Conservation (phyloP, 2,888 invertebrate genomes). For the Adineta ricciae region DNA sequence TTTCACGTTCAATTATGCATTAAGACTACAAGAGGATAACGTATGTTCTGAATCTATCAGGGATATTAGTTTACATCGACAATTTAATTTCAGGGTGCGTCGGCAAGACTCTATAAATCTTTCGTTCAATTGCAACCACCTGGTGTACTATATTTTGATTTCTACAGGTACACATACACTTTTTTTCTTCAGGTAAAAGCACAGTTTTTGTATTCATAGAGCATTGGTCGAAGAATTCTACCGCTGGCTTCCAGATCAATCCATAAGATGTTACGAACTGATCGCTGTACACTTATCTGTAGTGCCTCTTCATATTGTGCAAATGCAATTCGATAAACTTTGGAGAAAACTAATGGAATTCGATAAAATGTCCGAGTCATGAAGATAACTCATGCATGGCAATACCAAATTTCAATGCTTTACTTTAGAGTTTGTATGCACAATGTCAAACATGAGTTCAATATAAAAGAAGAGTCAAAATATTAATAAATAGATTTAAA, state of each 20-base stretch:
- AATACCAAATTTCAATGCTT: too few relatives aligned
- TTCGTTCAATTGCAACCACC: neutral
- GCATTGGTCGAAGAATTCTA: neutral
- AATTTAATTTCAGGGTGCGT: neutral
- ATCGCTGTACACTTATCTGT: neutral
- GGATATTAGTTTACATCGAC: too few relatives aligned
- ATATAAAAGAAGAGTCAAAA: neutral
- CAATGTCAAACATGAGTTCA: neutral
- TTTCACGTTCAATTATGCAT: slow-evolving; percentile 6
- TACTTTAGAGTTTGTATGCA: neutral
- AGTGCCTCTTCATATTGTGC: neutral
- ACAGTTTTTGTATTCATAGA: neutral
- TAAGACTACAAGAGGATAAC: neutral
- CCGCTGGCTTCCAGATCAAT: neutral
- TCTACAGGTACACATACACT: neutral
- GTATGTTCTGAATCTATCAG: neutral
- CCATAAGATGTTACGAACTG: neutral
- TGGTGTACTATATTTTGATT: neutral
- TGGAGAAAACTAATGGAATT: neutral
- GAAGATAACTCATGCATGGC: too few relatives aligned
- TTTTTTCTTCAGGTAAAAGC: neutral
- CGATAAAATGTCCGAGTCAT: neutral
- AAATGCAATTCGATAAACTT: neutral
- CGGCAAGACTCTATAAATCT: neutral
- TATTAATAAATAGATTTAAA: neutral